A percentile compares a stretch with the other conserved stretches of the same genome.
Conservation (phyloP, 2,797 vertebrate genomes). For the Scolopax bukidnonensis region DNA sequence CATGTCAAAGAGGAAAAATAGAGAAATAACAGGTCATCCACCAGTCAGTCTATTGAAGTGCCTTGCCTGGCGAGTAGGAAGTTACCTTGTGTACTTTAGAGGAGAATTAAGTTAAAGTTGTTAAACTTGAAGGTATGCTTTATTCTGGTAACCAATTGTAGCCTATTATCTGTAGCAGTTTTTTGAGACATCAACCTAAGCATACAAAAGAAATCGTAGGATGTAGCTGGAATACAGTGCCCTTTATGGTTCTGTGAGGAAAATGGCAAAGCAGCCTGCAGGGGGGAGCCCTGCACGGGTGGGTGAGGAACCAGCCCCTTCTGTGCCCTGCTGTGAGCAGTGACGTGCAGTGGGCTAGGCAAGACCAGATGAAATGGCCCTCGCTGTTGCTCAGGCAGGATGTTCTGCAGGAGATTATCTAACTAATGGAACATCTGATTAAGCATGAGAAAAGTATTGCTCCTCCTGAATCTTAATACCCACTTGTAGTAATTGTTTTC, state of each 20-base stretch:
- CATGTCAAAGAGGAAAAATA: background rate
- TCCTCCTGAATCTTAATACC: background rate
- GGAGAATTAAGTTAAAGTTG: background rate
- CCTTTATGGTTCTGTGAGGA: background rate
- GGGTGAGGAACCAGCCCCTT: fast-evolving
- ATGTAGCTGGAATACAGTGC: background rate
- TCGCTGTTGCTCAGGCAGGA: background rate
- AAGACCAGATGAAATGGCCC: background rate
- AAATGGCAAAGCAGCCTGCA: background rate
- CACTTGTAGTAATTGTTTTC: background rate
- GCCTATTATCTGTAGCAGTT: background rate
- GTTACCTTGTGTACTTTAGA: background rate
- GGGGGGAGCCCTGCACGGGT: fast-evolving
- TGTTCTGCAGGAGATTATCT: background rate
- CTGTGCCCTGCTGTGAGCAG: background rate
- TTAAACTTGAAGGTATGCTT: background rate
- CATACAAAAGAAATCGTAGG: background rate
- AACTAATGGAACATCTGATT: background rate
- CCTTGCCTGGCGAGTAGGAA: background rate
- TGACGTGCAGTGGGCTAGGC: fast-evolving
- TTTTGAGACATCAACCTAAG: background rate
- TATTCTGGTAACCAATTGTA: background rate
- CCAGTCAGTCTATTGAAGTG: background rate
- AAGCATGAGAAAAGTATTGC: background rate
- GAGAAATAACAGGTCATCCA: background rate